Base-by-base conservation (phyloP, 2,113 vertebrate species). In the Upupa epops region DNA sequence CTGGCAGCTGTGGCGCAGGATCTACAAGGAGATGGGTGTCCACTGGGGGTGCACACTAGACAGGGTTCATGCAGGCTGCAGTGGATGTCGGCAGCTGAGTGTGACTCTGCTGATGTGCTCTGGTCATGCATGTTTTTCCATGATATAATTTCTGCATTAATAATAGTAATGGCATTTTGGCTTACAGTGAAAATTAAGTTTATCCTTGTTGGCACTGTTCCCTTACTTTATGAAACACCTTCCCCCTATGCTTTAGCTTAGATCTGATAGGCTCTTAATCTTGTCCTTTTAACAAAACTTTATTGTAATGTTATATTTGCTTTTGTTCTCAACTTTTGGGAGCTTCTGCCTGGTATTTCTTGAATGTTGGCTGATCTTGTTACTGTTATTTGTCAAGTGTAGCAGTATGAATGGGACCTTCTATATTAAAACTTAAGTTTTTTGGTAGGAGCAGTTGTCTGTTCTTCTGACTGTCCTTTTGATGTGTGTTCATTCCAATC, bases 391-490 rank as follows among this genome's bases (percentile, higher is more conserved):
- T 77, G 26, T 58, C 34, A 63, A 79, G 59, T 65, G 37, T 28
- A 66, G 19, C 24, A 31, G 8, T 29, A 48, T 8, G 42, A 81
- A 64, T 66, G 54, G 4, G 1, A 70, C 75, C 86, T 88, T 34
- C 51, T 59, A 2, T 66, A 70, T 91, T 87, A 93, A 89, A 96
- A 77, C 52, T n/a, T 74, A 75, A 46, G 36, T 76, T 95, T 11
- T 92, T 58, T 93, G 65, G 89, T 94, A 89, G 92, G 80, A 94
- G 78, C 54, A 92, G 64, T 83, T 84, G 71, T 94, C 45, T 94
- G 36, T 88, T 97, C n/a, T 90, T 93, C 90, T 95, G 40, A 90
- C 95, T 95, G 93, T 95, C 75, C 92, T 95, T 93, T 94, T 92
- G 85, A 87, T 95, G 82, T 29, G 4, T 89, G 91, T 95, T 80